Evolutionary conservation across 2,113 vertebrate species (phyloP), one percentile per base, ranked within the genome.

Genomic region (Rhinopomastus cyanomelas): DNA sequence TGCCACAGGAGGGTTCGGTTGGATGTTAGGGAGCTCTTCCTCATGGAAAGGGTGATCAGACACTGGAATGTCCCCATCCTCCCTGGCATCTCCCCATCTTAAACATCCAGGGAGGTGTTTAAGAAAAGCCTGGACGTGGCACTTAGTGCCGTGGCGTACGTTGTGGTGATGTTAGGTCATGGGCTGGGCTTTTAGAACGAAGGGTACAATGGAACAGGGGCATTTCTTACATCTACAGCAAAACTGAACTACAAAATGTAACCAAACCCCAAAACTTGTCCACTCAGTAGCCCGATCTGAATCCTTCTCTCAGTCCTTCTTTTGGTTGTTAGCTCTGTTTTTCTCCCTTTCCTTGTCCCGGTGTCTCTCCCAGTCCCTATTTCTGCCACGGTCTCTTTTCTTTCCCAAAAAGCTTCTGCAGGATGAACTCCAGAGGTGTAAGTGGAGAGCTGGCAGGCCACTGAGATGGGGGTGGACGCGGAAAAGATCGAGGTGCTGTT

Each of bases 401-500:
- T 94, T 97, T 98, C 13, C 97, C 95, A 74, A 99, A 99, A 68
- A 99, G 97, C 0, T 98, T 98, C 86, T 98, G 98, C 36, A 99
- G 97, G 91, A 99, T 99, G 83, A 98, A 98, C 53, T 99, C 98
- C 3, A 99, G 97, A 1, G 99, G 98, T 0, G 94, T 94, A 44
- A 97, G 84, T 74, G 96, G 88, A 18, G 97, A 87, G 11, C 94
- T 69, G 20, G 98, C 89, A 29, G 96, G 93, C 21, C 97, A 30
- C 0, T 96, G 97, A 19, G 95, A 95, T 3, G 98, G 97, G 1
- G 98, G 97, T 15, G 97, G 98, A 21, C 97, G 97, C 7, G 97
- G 96, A 59, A 98, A 98, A 37, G 98, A 98, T 37, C 95, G 96
- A 22, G 98, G 98, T 32, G 98, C 98, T 7, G 98, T 98, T 39